These are phyloP conservation scores for Zhengitettix transpicula DNA, from an alignment of 2,888 invertebrate species.

Conservation along the genomic window DNA sequence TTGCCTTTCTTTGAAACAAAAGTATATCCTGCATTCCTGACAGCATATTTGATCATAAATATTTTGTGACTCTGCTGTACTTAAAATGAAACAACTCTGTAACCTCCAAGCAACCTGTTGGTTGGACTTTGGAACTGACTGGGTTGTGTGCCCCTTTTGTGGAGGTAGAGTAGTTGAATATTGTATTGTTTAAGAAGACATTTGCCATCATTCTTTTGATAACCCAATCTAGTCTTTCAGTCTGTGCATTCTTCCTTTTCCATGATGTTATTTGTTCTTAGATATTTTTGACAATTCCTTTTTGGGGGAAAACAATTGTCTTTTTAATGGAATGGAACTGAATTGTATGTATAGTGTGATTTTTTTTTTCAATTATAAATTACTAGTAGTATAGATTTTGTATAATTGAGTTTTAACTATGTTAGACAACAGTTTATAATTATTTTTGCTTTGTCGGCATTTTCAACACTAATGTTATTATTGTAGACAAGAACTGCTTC, in stretches of 20 bases:
- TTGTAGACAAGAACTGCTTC: too few species aligned
- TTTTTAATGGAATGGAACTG: too few species aligned
- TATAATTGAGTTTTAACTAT: too few species aligned
- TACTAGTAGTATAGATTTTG: too few species aligned
- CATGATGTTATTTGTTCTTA: slow-evolving; percentile 2
- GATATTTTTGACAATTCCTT: not conserved
- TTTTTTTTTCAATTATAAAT: too few species aligned
- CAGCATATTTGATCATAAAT: not conserved
- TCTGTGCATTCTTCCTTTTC: slow-evolving; percentile 10
- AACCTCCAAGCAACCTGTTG: not conserved
- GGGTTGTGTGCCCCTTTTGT: not conserved
- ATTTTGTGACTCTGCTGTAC: slow-evolving; percentile 2
- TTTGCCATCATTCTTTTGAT: slow-evolving; percentile 8
- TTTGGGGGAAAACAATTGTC: too few species aligned
- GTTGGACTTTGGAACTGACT: slow-evolving; percentile 1
- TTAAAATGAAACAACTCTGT: slow-evolving; percentile 1
- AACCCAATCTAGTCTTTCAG: slow-evolving; percentile 14
- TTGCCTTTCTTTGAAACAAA: slow-evolving; percentile 3
- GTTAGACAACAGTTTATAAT: too few species aligned
- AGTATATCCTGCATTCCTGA: not conserved
- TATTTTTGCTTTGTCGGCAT: too few species aligned
- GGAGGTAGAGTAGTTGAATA: not conserved
- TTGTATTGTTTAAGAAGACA: not conserved
- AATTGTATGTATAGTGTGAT: too few species aligned
- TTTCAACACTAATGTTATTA: too few species aligned